Evolutionary conservation across 2,888 invertebrate genomes (phyloP).

Genomic region (Eustalomyia histrio): DNA sequence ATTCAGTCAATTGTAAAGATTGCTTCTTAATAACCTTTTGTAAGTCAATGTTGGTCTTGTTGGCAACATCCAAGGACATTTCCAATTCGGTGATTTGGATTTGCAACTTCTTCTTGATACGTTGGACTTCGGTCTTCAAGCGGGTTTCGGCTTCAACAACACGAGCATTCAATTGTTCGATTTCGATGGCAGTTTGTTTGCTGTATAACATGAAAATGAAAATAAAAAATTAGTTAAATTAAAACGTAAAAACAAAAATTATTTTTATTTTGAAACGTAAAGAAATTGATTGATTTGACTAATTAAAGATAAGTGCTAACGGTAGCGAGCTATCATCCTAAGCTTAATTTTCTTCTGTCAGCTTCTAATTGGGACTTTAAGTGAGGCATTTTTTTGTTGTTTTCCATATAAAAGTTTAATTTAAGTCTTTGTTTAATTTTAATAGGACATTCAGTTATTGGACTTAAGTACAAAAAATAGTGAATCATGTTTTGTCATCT

Average conservation of each 20-base stretch:
- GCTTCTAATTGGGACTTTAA: no score
- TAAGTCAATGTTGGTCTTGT: constrained; percentile 98
- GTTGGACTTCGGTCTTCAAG: constrained; percentile 95
- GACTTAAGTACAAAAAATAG: no score
- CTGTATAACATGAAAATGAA: constrained; percentile 80
- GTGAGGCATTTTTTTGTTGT: no score
- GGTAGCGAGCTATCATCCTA: no score
- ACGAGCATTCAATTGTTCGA: constrained; percentile 96
- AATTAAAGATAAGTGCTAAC: no score
- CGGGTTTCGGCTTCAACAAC: constrained; percentile 97
- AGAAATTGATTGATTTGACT: constrained; percentile 40
- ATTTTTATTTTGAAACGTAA: constrained; percentile 4
- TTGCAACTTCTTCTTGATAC: constrained; percentile 99
- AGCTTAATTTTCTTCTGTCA: no score
- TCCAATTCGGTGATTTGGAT: constrained; percentile 98
- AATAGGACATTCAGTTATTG: no score
- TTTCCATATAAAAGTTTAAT: no score
- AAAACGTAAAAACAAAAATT: background rate
- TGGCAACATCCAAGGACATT: constrained; percentile 97
- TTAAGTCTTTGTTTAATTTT: no score
- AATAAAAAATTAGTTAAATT: constrained; percentile 8
- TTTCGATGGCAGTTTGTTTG: constrained; percentile 98
- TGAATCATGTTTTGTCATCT: no score
- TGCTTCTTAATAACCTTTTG: constrained; percentile 99
- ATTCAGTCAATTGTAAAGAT: constrained; percentile 92